Percentiles rank a stretch among this genome's conserved stretches.
These are phyloP conservation scores for Cyanoderma ruficeps DNA, from an alignment of 2,113 vertebrate species.

Conservation along the genomic window DNA sequence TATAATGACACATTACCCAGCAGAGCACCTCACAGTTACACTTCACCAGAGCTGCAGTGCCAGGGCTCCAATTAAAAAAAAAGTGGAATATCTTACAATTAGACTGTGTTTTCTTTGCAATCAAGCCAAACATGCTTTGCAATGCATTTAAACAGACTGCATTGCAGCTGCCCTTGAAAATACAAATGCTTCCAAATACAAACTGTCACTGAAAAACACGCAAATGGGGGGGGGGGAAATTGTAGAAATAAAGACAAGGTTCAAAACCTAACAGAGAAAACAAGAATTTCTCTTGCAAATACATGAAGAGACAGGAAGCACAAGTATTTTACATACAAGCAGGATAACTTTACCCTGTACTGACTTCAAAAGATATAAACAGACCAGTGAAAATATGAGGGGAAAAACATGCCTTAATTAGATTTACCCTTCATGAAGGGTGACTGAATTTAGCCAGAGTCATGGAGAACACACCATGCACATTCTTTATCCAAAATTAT, in stretches of 20 bases:
- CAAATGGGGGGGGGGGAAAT: neutral
- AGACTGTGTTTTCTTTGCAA: neutral
- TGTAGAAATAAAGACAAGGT: neutral
- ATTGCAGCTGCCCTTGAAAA: conserved; percentile 12
- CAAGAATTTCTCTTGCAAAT: neutral
- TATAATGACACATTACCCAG: neutral
- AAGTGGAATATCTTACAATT: neutral
- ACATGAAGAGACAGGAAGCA: neutral
- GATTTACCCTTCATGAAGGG: neutral
- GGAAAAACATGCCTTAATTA: neutral
- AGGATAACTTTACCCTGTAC: neutral
- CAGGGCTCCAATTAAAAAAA: neutral
- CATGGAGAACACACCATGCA: neutral
- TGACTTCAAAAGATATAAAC: neutral
- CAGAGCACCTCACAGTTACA: neutral
- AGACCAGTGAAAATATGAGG: neutral
- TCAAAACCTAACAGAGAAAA: neutral
- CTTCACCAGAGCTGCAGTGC: neutral
- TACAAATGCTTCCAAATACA: neutral
- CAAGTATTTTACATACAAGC: neutral
- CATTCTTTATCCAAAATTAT: neutral
- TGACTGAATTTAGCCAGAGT: neutral
- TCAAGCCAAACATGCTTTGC: neutral
- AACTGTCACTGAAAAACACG: neutral
- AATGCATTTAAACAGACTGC: neutral